Conservation (phyloP, 2,797 vertebrate species). For the Eulemur mongoz region DNA sequence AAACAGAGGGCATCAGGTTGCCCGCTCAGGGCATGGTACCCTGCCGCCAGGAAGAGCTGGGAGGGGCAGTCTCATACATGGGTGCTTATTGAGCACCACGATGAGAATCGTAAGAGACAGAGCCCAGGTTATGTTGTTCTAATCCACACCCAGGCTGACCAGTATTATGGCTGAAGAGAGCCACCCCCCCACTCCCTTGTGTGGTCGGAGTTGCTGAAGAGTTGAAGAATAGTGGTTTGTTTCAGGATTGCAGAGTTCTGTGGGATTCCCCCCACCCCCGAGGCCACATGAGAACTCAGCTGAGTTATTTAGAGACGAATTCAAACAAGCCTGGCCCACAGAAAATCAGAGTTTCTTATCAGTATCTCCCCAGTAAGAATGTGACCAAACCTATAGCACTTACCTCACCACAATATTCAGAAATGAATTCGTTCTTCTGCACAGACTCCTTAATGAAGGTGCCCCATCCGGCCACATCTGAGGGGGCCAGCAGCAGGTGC, state of each 20-base stretch:
- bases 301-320: conserved; percentile 74
- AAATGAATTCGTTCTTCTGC: conserved; percentile 99
- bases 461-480: conserved; percentile 97
- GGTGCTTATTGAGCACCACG: not conserved
- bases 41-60: not conserved
- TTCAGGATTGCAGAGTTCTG: conserved; percentile 57
- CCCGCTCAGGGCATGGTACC: not conserved
- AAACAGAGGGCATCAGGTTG: not conserved
- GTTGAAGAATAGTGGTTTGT: conserved; percentile 48
- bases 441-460: conserved; percentile 99
- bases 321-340: conserved; percentile 68
- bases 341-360: conserved; percentile 71
- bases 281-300: conserved; percentile 60
- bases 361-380: conserved; percentile 41
- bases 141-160: not conserved
- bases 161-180: not conserved
- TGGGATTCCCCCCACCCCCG: conserved; percentile 58
- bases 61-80: not conserved
- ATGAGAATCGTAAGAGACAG: not conserved
- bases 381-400: conserved; percentile 74
- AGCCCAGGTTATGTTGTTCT: not conserved
- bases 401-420: conserved; percentile 98
- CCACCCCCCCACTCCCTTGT: not conserved
- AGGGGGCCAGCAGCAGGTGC: conserved; percentile 97
- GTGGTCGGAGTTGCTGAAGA: not conserved